These are phyloP conservation scores for Xylophagus ater DNA, from an alignment of 2,888 invertebrate genomes.

Conservation along the genomic window DNA sequence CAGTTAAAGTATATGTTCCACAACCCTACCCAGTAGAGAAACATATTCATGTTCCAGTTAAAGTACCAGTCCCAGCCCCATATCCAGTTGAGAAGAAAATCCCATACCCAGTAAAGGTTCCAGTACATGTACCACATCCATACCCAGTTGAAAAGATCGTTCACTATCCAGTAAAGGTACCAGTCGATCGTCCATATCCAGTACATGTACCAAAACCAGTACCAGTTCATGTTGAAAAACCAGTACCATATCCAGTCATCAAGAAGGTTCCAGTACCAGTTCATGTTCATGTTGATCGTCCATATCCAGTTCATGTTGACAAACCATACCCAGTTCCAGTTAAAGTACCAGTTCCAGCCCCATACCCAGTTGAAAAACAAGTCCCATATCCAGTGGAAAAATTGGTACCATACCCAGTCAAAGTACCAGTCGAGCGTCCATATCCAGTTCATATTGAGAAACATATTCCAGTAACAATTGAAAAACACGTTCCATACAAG, in stretches of 20 bases:
- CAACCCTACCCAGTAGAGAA: constrained; percentile 72
- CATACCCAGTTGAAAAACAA: constrained; percentile 51
- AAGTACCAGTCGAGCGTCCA: constrained; percentile 50
- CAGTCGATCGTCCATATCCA: constrained; percentile 56
- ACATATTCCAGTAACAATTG: constrained; percentile 52
- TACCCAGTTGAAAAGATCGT: constrained; percentile 61
- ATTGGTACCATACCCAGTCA: constrained; percentile 50
- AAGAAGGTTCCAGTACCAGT: constrained; percentile 49
- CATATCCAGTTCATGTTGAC: constrained; percentile 51
- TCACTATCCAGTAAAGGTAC: constrained; percentile 57
- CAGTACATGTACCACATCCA: constrained; percentile 56
- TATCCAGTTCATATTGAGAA: constrained; percentile 49
- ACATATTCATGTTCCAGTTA: constrained; percentile 58
- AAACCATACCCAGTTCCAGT: constrained; percentile 56
- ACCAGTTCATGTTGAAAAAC: constrained; percentile 46
- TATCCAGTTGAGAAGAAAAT: constrained; percentile 57
- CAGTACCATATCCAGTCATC: constrained; percentile 50
- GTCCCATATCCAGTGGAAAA: constrained; percentile 58
- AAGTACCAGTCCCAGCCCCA: constrained; percentile 52
- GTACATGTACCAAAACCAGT: constrained; percentile 49
- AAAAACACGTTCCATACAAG: constrained; percentile 54
- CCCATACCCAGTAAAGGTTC: constrained; percentile 53
- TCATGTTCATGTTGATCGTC: constrained; percentile 45
- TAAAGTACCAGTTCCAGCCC: constrained; percentile 60
- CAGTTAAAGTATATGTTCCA: constrained; percentile 59